phyloP scores from a whole-genome alignment of 2,888 invertebrate genomes.

The Ichneumoninae sp. region DNA sequence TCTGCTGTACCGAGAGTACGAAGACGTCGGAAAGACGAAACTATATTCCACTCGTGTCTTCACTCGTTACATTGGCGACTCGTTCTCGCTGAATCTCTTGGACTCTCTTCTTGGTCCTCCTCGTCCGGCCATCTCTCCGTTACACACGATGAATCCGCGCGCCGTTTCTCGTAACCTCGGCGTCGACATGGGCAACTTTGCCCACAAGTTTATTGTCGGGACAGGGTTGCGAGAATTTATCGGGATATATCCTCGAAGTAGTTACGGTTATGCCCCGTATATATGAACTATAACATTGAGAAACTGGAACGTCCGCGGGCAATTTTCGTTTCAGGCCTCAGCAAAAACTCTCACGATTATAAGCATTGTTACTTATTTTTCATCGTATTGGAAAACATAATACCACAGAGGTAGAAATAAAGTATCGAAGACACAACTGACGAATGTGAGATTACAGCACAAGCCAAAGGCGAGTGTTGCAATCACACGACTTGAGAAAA shows the following conservation, averaged over 20 bases:
- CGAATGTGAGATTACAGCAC: no score
- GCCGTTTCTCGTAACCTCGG: background rate
- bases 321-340: constrained; percentile 23
- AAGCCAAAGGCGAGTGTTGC: no score
- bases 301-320: background rate
- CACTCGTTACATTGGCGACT: constrained; percentile 23
- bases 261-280: background rate
- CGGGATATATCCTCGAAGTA: constrained; percentile 32
- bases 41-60: constrained; percentile 27
- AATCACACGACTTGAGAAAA: no score
- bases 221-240: constrained; percentile 46
- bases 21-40: constrained; percentile 14
- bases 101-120: background rate
- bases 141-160: constrained; percentile 26
- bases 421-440: no score
- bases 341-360: constrained; percentile 39
- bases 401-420: background rate
- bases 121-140: constrained; percentile 2
- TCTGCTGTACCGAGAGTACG: background rate
- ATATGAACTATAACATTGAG: background rate
- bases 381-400: background rate
- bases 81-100: constrained; percentile 6
- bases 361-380: constrained; percentile 32
- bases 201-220: constrained; percentile 36
- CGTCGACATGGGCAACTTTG: constrained; percentile 23